These are phyloP conservation scores for Drosophila formosana DNA, from an alignment of 2,888 invertebrate genomes.

Conservation along the genomic window DNA sequence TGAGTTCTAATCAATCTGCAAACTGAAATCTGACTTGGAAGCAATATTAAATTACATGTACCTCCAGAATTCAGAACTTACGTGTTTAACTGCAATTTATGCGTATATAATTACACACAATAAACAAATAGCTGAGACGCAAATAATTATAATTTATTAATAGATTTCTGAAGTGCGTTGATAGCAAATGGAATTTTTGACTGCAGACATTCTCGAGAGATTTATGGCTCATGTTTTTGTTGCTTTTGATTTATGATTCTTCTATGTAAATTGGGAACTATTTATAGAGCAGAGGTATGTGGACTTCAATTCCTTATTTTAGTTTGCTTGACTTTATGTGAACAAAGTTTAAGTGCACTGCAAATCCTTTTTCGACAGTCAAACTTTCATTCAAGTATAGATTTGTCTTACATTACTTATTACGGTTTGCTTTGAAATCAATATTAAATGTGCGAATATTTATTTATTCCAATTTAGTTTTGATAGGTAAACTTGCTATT, in stretches of 20 bases:
- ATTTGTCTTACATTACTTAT: too few relatives aligned
- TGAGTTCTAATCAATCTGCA: conserved; percentile 65
- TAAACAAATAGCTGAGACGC: not conserved
- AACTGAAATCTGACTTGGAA: conserved; percentile 14
- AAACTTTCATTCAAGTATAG: too few relatives aligned
- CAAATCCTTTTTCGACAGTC: too few relatives aligned
- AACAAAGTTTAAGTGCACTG: too few relatives aligned
- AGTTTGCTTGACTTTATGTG: not conserved
- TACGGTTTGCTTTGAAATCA: too few relatives aligned
- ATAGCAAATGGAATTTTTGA: conserved; percentile 1
- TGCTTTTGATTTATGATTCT: not conserved
- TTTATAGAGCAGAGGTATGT: not conserved
- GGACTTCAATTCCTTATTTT: not conserved
- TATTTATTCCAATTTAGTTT: too few relatives aligned
- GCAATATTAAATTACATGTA: conserved; percentile 45
- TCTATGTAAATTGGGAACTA: not conserved
- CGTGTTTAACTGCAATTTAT: conserved; percentile 14
- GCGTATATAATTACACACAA: conserved; percentile 20
- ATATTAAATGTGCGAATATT: too few relatives aligned
- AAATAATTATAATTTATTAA: conserved; percentile 19
- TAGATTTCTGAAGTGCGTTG: conserved; percentile 12
- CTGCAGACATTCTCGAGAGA: not conserved
- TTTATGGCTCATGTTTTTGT: not conserved
- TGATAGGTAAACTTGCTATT: too few relatives aligned
- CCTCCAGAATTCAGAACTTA: conserved; percentile 10